Base-by-base conservation (phyloP, 2,113 vertebrate genomes). In the Eulemur rufifrons region DNA sequence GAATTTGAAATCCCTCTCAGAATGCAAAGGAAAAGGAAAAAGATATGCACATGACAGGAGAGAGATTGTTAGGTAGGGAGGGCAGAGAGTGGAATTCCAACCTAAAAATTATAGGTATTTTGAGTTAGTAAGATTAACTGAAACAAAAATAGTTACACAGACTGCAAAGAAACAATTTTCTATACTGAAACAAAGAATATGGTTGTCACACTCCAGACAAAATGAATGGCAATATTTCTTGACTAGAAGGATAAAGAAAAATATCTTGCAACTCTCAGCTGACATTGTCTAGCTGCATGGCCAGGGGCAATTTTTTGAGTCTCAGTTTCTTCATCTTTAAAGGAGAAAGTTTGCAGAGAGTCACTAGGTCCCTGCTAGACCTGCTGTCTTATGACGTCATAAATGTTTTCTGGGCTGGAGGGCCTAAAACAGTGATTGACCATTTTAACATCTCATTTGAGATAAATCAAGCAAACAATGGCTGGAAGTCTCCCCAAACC, bases 1-100 rank as follows among this genome's bases (percentile, higher is more conserved):
- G 96, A 64, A 77, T 85, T 85, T 92, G 92, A 95, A 96, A n/a
- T 80, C 47, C 71, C 39, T 59, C 54, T 74, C 1, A 3, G 21
- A 95, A 56, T 50, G 18, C 20, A 45, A 42, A 66, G 68, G 63
- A 87, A 83, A 91, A 71, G 34, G 71, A 20, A 64, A 76, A 77
- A 68, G 14, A 12, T 61, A 9, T 3, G 21, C 3, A 37, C 29
- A 32, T 37, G 27, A 50, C 9, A 54, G 32, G 32, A 86, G 66
- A 93, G 42, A 61, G 23, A 29, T 50, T 78, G 37, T 68, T 91
- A 50, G 5, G 63, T 34, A 13, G 37, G 27, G 61, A 45, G 11
- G 37, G 3, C 21, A 63, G 52, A 88, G 68, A 89, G 47, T 20
- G 20, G 37, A 69, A 59, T 82, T 82, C 29, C 74, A 86, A 27